Base-by-base conservation (phyloP, 2,888 invertebrate genomes). In the Microctonus aethiopoides region DNA sequence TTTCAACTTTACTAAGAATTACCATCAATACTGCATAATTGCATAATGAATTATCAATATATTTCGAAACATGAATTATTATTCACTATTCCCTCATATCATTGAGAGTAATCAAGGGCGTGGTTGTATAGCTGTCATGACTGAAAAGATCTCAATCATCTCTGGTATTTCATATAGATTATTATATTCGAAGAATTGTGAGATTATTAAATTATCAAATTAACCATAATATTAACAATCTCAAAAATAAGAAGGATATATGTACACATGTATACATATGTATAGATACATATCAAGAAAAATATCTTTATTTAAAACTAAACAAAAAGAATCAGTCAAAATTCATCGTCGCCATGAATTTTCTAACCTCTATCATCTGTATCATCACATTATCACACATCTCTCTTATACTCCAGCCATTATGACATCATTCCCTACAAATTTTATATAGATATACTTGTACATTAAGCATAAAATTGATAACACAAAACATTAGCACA, bases 401-500 rank as follows among this genome's bases (percentile, higher is more conserved):
- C 4, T 20, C 46, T 29, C 7, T 7, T 2, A 34, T 26, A 26
- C 32, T 52, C 54, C 65, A 65, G 36, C 65, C 24, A 32, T 59
- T 51, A 32, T 11, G 29, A 41, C 29, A 32, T 60, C 51, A 20
- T 61, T 51, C 20, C 7, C 9, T 20, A 52, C 6, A 16, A 34
- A 54, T 51, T 36, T 16, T 7, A 9, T 62, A 7, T 16, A 20
- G 2, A 65, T 57, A 66, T 52, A 24, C 24, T n/a, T n/a, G 4
- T 3, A 29, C 29, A 16, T 54, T 13, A n/a, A 24, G 57, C 11
- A 39, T 60, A n/a, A 20, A 60, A 29, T 61, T 26, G 65, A 54
- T n/a, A 59, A 68, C 56, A 34, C 39, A 22, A 60, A 20, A 36
- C 10, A 9, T 34, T 41, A 6, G 57, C 64, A 76, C 80, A 82